A percentile compares a stretch with the other conserved stretches of the same genome.
phyloP scores from a whole-genome alignment of 2,797 vertebrate species.

The Schizothorax lantsangensis region DNA sequence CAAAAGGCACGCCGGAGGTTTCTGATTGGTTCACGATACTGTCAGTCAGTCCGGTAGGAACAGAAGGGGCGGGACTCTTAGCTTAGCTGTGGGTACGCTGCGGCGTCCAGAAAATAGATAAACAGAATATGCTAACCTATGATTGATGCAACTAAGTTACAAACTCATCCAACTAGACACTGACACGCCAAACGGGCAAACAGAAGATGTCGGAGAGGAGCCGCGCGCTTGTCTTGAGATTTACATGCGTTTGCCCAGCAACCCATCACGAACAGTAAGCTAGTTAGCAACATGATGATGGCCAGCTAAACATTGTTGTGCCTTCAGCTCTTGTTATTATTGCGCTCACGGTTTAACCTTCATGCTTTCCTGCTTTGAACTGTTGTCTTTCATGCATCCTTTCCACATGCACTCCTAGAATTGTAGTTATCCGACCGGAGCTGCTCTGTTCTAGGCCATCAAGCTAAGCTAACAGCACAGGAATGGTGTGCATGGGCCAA shows the following conservation, averaged over 20 bases:
- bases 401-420: neutral
- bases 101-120: conserved; percentile 51
- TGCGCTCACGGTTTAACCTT: neutral
- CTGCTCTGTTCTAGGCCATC: neutral
- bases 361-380: neutral
- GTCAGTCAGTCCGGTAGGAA: conserved; percentile 46
- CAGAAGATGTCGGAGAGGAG: conserved; percentile 1
- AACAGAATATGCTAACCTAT: conserved; percentile 36
- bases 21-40: conserved; percentile 53
- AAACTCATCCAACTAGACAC: neutral
- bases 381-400: neutral
- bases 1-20: conserved; percentile 25
- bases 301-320: conserved; percentile 30
- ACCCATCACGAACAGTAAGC: conserved; percentile 37
- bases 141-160: conserved; percentile 4
- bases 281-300: conserved; percentile 56
- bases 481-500: conserved; percentile 34
- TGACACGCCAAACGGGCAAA: neutral
- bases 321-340: neutral
- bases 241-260: conserved; percentile 54
- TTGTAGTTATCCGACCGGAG: neutral
- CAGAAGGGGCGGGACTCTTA: conserved; percentile 60
- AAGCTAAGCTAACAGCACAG: conserved; percentile 55
- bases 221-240: conserved; percentile 1
- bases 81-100: conserved; percentile 50